A percentile compares a stretch with the other conserved stretches of the same genome.
Conservation (phyloP, 2,888 invertebrate species). For the Willowsia nigromaculata region DNA sequence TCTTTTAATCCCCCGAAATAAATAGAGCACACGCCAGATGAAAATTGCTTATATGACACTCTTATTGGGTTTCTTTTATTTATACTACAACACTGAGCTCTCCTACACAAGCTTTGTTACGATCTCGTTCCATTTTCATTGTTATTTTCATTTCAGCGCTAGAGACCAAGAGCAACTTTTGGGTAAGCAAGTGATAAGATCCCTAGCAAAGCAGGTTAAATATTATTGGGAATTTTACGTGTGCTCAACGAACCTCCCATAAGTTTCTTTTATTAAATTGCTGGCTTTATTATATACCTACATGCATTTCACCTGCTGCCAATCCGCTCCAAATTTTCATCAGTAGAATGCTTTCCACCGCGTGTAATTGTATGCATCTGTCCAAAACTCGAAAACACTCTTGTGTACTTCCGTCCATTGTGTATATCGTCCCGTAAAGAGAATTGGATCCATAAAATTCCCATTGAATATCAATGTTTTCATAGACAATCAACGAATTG, state of each 20-base stretch:
- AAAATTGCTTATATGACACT: conserved; percentile 49
- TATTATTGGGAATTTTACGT: not conserved
- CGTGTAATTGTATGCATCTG: conserved; percentile 16
- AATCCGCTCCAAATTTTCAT: not conserved
- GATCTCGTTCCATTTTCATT: conserved; percentile 4
- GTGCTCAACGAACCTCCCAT: not conserved
- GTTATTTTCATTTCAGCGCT: not conserved
- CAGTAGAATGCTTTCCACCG: too few relatives aligned
- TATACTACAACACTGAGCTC: not conserved
- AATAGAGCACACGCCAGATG: conserved; percentile 51
- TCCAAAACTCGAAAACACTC: not conserved
- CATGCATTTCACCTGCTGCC: conserved; percentile 13
- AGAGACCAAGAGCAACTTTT: not conserved
- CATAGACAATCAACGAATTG: conserved; percentile 36
- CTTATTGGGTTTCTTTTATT: conserved; percentile 25
- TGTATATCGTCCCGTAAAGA: conserved; percentile 39
- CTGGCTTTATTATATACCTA: not conserved
- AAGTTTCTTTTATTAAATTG: not conserved
- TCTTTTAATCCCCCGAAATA: conserved; percentile 59
- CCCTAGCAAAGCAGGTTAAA: not conserved
- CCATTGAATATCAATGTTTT: conserved; percentile 39
- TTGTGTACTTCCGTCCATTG: not conserved
- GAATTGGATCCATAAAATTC: conserved; percentile 39
- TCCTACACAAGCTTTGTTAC: not conserved
- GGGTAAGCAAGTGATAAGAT: not conserved